phyloP scores from a whole-genome alignment of 1,140 invertebrate genomes.

The Ericerus pela region DNA sequence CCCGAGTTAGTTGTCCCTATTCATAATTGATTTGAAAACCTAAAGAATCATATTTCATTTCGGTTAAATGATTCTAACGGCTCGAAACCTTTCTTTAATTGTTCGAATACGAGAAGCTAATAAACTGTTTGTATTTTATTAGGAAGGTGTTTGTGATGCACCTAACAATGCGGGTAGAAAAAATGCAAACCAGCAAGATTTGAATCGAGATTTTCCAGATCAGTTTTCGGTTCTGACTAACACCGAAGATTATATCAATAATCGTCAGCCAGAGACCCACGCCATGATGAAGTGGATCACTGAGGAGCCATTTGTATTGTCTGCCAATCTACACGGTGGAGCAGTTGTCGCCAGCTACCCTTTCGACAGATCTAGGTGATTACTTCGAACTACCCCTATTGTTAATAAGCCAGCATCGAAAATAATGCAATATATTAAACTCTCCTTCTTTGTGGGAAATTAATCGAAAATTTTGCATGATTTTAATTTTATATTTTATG shows the following conservation, averaged over 20 bases:
- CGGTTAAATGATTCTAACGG: too few relatives aligned
- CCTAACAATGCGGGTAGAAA: conserved; percentile 48
- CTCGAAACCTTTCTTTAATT: too few relatives aligned
- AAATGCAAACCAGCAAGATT: conserved; percentile 62
- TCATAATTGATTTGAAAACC: too few relatives aligned
- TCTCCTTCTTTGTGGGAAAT: too few relatives aligned
- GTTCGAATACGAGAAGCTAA: too few relatives aligned
- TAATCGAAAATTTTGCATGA: too few relatives aligned
- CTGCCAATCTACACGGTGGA: conserved; percentile 81
- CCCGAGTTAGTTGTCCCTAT: too few relatives aligned
- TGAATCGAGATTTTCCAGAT: conserved; percentile 83
- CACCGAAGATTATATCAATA: conserved; percentile 27
- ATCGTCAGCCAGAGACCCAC: conserved; percentile 73
- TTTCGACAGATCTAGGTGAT: conserved; percentile 46
- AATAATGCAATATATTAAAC: too few relatives aligned
- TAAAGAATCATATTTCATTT: too few relatives aligned
- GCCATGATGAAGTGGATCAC: conserved; percentile 82
- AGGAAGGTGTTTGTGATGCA: conserved; percentile 68
- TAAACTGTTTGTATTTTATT: conserved; percentile 24
- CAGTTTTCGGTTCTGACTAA: conserved; percentile 39
- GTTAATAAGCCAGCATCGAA: too few relatives aligned
- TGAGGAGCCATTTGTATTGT: conserved; percentile 72
- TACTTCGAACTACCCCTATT: too few relatives aligned
- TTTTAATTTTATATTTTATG: too few relatives aligned
- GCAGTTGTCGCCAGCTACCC: conserved; percentile 85